Evolutionary conservation across 2,888 invertebrate genomes (phyloP), one percentile per base, ranked within the genome.

Genomic region (Thera obeliscata): DNA sequence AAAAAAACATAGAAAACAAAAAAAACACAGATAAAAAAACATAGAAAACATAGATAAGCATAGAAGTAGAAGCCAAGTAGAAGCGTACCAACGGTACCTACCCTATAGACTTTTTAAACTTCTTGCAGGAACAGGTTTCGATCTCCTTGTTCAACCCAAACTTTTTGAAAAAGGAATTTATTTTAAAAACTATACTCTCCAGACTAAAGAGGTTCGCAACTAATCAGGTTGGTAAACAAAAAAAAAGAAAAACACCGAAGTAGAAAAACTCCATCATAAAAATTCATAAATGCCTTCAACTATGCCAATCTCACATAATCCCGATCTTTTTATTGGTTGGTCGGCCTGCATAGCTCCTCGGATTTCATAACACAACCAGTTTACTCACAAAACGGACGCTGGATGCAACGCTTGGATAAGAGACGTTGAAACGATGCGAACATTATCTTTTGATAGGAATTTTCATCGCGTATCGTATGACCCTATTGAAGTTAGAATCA

Each of bases 341-440:
- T 9, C 48, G n/a, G 62, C 55, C 52, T 49, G 66, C 66, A 64
- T 50, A 58, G 58, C 63, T 54, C 9, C 62, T 69, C 69, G 12
- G 50, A 55, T 69, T 63, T 69, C 68, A 50, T 65, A 69, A 65
- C 49, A 58, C 59, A 74, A 74, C 74, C 68, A 69, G 69, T 70
- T 72, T 72, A 55, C 50, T 62, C 38, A 56, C 62, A 62, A 61
- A 67, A 67, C 62, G 62, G 66, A 67, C 63, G 59, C 56, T 60
- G 63, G 59, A 9, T 50, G n/a, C 7, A 46, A 61, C 61, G 55
- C 63, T 66, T 61, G 48, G 50, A 54, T 69, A 62, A 64, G 52
- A 61, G 35, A 4, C 63, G 58, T 56, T 66, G 71, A 66, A 68
- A 70, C 69, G 68, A 56, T 43, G 55, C 55, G 54, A 50, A 43